Conservation (phyloP, 2,113 vertebrate genomes). For the Corythornis cristatus region DNA sequence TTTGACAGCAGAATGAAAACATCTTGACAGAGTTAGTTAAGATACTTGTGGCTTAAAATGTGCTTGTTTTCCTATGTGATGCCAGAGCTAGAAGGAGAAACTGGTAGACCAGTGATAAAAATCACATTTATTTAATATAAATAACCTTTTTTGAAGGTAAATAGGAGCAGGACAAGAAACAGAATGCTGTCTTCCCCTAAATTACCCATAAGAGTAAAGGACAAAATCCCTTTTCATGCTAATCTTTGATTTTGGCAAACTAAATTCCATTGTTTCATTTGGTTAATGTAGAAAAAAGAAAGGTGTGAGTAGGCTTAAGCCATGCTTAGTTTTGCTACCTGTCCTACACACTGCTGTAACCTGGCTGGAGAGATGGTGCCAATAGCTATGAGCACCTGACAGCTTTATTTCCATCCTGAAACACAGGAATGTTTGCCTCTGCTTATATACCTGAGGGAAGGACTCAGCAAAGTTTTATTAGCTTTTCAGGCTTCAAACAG, state of each 20-base stretch:
- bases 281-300: not conserved
- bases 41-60: not conserved
- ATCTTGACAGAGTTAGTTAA: not conserved
- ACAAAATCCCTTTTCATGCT: not conserved
- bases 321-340: not conserved
- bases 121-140: not conserved
- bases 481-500: slow-evolving; percentile 10
- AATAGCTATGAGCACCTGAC: not conserved
- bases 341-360: not conserved
- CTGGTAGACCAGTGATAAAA: not conserved
- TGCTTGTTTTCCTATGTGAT: not conserved
- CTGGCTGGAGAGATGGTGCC: not conserved
- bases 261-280: not conserved
- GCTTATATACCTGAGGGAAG: not conserved
- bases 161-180: not conserved
- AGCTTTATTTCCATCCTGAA: not conserved
- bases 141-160: not conserved
- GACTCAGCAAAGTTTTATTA: slow-evolving; percentile 22
- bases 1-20: not conserved
- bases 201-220: not conserved
- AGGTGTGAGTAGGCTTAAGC: not conserved
- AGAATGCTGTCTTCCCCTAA: not conserved
- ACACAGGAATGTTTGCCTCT: not conserved
- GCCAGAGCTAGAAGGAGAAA: not conserved
- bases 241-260: not conserved